Evolutionary conservation across 2,888 invertebrate genomes (phyloP).

Genomic region (Furcula furcula): DNA sequence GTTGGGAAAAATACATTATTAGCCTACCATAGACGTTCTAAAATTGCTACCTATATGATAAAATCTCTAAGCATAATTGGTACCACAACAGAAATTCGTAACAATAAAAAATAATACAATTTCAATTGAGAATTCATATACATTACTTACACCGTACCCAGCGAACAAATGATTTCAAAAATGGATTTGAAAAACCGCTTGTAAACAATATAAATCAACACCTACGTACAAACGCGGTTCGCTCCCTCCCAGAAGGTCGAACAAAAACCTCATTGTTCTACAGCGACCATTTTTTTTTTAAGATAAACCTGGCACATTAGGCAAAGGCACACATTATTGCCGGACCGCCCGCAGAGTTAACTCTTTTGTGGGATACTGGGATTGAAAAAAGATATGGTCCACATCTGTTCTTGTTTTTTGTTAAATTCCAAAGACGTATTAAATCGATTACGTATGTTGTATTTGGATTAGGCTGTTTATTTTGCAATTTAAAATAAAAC

Average conservation of each 20-base stretch:
- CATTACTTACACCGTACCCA: too few species aligned
- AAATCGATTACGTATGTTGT: slow-evolving; percentile 16
- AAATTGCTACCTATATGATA: too few species aligned
- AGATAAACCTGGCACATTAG: slow-evolving; percentile 39
- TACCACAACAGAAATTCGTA: too few species aligned
- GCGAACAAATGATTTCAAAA: too few species aligned
- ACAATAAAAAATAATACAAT: too few species aligned
- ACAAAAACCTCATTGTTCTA: slow-evolving; percentile 41
- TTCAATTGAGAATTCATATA: too few species aligned
- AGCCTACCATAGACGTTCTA: too few species aligned
- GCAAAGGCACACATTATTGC: slow-evolving; percentile 29
- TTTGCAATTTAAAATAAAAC: too few species aligned
- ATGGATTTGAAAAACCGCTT: neutral
- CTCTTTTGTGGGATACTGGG: slow-evolving; percentile 14
- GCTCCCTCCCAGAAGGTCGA: slow-evolving; percentile 9
- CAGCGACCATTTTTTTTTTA: slow-evolving; percentile 27
- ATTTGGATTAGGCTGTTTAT: too few species aligned
- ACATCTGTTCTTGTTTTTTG: slow-evolving; percentile 28
- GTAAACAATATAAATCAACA: slow-evolving; percentile 42
- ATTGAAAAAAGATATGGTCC: slow-evolving; percentile 6
- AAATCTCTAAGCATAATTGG: too few species aligned
- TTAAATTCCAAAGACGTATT: slow-evolving; percentile 10
- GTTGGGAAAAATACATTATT: too few species aligned
- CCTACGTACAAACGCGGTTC: slow-evolving; percentile 31
- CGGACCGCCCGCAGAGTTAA: slow-evolving; percentile 22